phyloP scores from a whole-genome alignment of 2,888 invertebrate genomes.

The Bugulina stolonifera region DNA sequence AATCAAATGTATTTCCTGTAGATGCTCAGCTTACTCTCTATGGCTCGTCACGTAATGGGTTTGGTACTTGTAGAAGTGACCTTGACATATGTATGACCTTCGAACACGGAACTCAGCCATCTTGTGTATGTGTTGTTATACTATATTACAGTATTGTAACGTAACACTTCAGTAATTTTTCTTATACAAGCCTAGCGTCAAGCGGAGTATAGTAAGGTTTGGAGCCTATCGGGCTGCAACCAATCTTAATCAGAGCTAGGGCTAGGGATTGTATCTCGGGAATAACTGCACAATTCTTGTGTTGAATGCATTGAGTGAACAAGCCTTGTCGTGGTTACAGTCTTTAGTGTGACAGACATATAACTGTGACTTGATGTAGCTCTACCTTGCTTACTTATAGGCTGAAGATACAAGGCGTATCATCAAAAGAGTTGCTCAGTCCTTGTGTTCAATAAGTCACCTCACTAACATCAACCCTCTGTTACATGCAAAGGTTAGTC shows the following conservation, averaged over 20 bases:
- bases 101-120: constrained; percentile 26
- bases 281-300: too few species aligned
- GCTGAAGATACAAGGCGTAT: not conserved
- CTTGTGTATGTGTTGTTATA: not conserved
- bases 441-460: not conserved
- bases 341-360: constrained; percentile 6
- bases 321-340: constrained; percentile 15
- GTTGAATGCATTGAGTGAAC: too few species aligned
- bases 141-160: too few species aligned
- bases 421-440: not conserved
- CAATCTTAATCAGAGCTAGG: too few species aligned
- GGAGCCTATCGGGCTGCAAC: too few species aligned
- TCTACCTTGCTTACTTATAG: not conserved
- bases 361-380: not conserved
- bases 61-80: constrained; percentile 59
- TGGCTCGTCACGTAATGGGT: constrained; percentile 61
- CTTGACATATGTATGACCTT: constrained; percentile 61
- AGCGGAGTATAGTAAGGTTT: too few species aligned
- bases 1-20: constrained; percentile 27
- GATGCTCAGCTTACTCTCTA: constrained; percentile 56
- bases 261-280: too few species aligned
- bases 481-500: constrained; percentile 21
- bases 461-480: not conserved
- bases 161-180: too few species aligned
- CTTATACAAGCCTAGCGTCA: too few species aligned